Conservation (phyloP, 2,113 vertebrate species). For the Manacus vitellinus region DNA sequence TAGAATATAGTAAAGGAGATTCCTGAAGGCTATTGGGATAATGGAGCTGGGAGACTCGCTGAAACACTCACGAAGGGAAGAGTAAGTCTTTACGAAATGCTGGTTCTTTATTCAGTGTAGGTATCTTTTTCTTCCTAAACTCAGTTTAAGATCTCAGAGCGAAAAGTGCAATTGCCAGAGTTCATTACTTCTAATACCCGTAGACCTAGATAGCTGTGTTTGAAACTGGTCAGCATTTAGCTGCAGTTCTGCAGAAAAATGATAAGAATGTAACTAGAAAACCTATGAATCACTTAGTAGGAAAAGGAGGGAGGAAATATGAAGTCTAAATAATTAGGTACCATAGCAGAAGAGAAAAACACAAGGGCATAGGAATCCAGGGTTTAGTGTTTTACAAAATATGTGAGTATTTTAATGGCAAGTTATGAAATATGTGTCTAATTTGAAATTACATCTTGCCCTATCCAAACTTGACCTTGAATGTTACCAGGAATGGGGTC, state of each 20-base stretch:
- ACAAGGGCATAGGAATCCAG: not conserved
- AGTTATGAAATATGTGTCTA: not conserved
- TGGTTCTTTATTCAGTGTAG: not conserved
- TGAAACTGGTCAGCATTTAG: not conserved
- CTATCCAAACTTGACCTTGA: fast-evolving
- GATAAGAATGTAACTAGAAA: not conserved
- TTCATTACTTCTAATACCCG: not conserved
- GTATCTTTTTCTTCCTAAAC: not conserved
- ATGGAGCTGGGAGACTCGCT: not conserved
- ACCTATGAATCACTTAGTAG: not conserved
- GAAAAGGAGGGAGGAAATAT: not conserved
- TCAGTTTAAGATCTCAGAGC: not conserved
- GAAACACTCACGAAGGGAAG: not conserved
- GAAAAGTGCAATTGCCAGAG: not conserved
- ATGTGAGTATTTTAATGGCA: not conserved
- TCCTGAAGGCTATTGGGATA: not conserved
- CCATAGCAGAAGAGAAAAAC: not conserved
- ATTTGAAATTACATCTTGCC: not conserved
- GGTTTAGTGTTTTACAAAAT: not conserved
- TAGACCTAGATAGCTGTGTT: not conserved
- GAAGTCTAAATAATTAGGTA: not conserved
- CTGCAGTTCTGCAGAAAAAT: not conserved
- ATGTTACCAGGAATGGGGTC: no score
- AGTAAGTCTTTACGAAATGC: not conserved
- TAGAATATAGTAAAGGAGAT: not conserved